Evolutionary conservation across 2,113 vertebrate species (phyloP), one percentile per base, ranked within the genome.

Genomic region (Catharus minimus): DNA sequence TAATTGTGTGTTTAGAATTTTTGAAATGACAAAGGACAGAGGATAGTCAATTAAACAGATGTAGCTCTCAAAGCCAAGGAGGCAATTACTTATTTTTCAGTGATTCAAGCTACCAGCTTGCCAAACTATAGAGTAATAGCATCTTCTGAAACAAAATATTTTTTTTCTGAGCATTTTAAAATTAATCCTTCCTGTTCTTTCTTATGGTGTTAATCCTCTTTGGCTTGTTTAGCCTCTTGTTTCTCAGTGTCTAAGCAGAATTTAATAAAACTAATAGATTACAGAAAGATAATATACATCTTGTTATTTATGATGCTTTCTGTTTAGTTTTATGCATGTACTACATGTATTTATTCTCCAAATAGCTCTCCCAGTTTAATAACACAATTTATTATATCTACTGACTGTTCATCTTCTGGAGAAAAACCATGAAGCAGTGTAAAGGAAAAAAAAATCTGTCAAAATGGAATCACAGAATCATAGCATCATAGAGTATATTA

Each of bases 31-130:
- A 50, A 72, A 89, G 41, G 43, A 64, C 19, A 80, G 27, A 49
- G 12, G 22, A 32, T 39, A 91, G 71, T 74, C 64, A 82, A 43
- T 87, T 91, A 87, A 92, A 80, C 23, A 90, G 47, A 69, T 49
- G 27, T 62, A 82, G 46, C 27, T 53, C 55, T 84, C 2, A 13
- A 91, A 89, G 41, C 66, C 73, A 72, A 85, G 56, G 15, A 85
- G 30, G 12, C 56, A 49, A 41, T 95, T 94, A 85, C 43, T 86
- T 92, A n/a, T 65, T 82, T 94, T 92, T 80, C 39, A 62, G n/a
- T 65, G 66, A 76, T 60, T 79, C 62, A 91, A 68, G 68, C 58
- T 84, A 84, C 58, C 38, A 82, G 22, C 39, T 75, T 12, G 4
- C 60, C 75, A 73, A 93, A 76, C 58, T 73, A 14, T 53, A 43